Conservation (phyloP, 2,113 vertebrate species). For the Sorex araneus region DNA sequence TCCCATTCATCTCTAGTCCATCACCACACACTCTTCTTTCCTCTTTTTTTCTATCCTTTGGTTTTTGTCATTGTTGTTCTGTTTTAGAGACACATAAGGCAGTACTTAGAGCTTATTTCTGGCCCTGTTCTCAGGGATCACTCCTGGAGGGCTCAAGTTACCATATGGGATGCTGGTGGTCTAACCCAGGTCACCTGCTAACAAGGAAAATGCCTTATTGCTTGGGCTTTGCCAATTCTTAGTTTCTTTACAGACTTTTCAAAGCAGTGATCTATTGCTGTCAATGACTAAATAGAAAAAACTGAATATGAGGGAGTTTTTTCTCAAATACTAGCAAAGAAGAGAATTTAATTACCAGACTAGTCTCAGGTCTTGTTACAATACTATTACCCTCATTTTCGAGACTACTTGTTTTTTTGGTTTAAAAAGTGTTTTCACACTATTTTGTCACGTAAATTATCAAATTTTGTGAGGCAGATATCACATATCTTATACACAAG, state of each 20-base stretch:
- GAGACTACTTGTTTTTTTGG: conserved; percentile 40
- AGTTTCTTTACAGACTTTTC: background rate
- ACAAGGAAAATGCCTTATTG: no score
- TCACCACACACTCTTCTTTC: background rate
- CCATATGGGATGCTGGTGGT: no score
- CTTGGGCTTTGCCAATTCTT: no score
- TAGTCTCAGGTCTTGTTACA: background rate
- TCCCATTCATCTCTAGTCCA: no score
- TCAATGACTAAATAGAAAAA: conserved; percentile 26
- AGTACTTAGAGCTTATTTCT: no score
- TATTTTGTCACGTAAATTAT: conserved; percentile 59
- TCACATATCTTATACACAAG: conserved; percentile 49
- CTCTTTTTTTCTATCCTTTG: background rate
- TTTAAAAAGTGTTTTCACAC: conserved; percentile 32
- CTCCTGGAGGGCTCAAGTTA: no score
- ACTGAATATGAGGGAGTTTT: conserved; percentile 10
- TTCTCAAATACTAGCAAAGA: background rate
- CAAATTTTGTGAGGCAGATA: conserved; percentile 22
- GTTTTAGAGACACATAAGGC: no score
- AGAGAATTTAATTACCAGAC: conserved; percentile 14
- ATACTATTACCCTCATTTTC: background rate
- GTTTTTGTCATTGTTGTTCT: background rate
- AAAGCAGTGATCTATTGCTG: conserved; percentile 7
- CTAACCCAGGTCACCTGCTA: no score
- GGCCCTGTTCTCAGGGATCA: no score